Evolutionary conservation across 2,888 invertebrate genomes (phyloP), one percentile per base, ranked within the genome.

Genomic region (Choristoneura rosaceana): DNA sequence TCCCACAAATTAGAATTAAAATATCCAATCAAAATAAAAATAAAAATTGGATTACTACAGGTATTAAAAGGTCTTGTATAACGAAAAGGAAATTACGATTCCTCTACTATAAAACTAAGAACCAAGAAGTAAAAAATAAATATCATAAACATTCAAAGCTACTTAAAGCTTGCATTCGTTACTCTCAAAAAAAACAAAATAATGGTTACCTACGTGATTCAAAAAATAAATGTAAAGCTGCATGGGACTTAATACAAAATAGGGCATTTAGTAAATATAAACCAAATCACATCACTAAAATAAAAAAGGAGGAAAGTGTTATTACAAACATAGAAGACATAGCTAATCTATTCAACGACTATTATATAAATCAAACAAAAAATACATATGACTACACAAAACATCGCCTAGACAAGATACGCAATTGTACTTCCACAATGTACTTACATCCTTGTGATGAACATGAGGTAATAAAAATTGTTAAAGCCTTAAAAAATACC

Each of bases 381-480:
- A 59, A 59, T 59, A 59, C 34, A 4, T 59, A 59, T 33, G n/a
- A 59, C n/a, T 3, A 34, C 34, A 59, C 2, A n/a, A n/a, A 59
- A 1, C 59, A 59, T 14, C 33, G 17, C 45, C 10, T 33, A 34
- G 3, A 8, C 7, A 14, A 45, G 5, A 2, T 62, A 4, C 10
- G 45, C 12, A 12, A 34, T 7, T 10, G 15, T 38, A 38, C 10
- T n/a, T 10, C 50, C 38, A 59, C 34, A 4, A 59, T 59, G 34
- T 59, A 33, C 33, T 59, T 59, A n/a, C 38, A 59, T 34, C 59
- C 59, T 0, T 34, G 59, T 59, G 59, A 59, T 8, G n/a, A 59
- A 59, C 5, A 0, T 14, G 59, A 59, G n/a, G 33, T 59, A 14
- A 8, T 38, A 34, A 59, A 59, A 34, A 59, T 59, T n/a, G 33